Percentiles rank a stretch among this genome's conserved stretches.
These are phyloP conservation scores for Mamestra configurata DNA, from an alignment of 1,140 invertebrate species.

Conservation along the genomic window DNA sequence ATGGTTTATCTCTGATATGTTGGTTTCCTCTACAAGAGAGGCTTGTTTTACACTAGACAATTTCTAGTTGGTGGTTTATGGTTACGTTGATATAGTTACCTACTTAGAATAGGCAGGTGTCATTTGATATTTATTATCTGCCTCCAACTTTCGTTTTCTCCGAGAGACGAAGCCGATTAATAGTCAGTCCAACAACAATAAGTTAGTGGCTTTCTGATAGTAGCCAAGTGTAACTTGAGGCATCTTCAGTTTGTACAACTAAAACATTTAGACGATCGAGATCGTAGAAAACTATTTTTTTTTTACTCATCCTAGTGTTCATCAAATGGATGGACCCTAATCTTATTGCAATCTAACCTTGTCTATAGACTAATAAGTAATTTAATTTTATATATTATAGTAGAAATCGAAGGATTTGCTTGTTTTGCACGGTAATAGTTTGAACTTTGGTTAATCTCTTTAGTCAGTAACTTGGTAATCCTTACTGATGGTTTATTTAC, in stretches of 20 bases:
- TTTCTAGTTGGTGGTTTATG: background rate
- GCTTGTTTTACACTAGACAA: background rate
- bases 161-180: background rate
- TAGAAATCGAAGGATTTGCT: constrained; percentile 23
- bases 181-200: background rate
- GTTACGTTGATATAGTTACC: background rate
- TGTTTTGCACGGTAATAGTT: background rate
- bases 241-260: constrained; percentile 13
- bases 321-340: too few species aligned
- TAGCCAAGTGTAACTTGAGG: background rate
- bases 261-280: constrained; percentile 25
- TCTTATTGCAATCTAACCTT: too few species aligned
- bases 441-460: background rate
- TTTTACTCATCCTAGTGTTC: too few species aligned
- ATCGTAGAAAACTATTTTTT: constrained; percentile 5
- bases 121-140: background rate
- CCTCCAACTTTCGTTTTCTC: background rate
- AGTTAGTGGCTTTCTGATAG: constrained; percentile 12
- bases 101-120: background rate
- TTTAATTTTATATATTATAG: too few species aligned
- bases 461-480: background rate
- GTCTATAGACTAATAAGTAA: too few species aligned
- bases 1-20: too few species aligned
- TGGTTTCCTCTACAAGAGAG: too few species aligned
- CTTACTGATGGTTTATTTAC: too few species aligned